These are phyloP conservation scores for Hyles lineata DNA, from an alignment of 2,888 invertebrate genomes.

Conservation along the genomic window DNA sequence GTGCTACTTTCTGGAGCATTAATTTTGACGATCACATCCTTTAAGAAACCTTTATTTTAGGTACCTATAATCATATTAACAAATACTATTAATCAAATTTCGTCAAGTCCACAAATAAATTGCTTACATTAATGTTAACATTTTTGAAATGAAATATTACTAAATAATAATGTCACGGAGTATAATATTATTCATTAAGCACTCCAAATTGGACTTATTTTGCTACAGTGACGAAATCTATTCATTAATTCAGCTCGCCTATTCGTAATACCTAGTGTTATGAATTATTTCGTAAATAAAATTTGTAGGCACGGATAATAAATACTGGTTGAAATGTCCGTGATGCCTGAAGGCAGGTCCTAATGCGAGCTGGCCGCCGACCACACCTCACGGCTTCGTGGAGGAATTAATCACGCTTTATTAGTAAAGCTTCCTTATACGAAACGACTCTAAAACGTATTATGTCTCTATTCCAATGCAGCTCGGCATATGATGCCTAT, in stretches of 20 bases:
- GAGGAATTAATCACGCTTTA: conserved; percentile 64
- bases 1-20: too few relatives aligned
- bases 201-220: not conserved
- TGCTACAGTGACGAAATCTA: conserved; percentile 2
- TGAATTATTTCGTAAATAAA: conserved; percentile 23
- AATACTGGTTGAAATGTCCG: conserved; percentile 23
- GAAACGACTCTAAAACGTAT: conserved; percentile 36
- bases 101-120: not conserved
- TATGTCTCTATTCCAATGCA: conserved; percentile 25
- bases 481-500: not conserved
- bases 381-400: conserved; percentile 46
- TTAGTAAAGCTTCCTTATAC: conserved; percentile 61
- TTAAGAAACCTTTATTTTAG: too few relatives aligned
- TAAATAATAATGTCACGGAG: not conserved
- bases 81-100: not conserved
- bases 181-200: not conserved
- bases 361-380: conserved; percentile 27
- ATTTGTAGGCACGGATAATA: conserved; percentile 18
- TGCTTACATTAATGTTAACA: not conserved
- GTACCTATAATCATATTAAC: too few relatives aligned
- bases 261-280: not conserved
- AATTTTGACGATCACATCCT: too few relatives aligned
- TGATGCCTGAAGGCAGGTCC: conserved; percentile 39
- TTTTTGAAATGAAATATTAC: not conserved
- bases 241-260: conserved; percentile 3